A percentile compares a stretch with the other conserved stretches of the same genome.
These are phyloP conservation scores for Etheostoma spectabile DNA, from an alignment of 2,113 vertebrate genomes.

Conservation along the genomic window DNA sequence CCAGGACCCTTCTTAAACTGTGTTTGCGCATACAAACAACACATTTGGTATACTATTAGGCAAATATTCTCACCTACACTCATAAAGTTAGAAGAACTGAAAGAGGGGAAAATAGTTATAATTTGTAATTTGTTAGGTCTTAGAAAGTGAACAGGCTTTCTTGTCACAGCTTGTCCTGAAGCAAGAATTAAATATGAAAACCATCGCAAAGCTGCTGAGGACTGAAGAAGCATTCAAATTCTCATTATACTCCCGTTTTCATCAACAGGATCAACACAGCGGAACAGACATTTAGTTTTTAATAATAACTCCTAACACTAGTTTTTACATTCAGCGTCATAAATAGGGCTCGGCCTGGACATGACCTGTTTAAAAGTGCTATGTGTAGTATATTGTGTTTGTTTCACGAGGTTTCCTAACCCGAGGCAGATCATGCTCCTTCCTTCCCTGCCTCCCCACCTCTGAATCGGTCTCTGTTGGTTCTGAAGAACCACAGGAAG, in stretches of 20 bases:
- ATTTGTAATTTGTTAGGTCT: not conserved
- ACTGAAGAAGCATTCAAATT: not conserved
- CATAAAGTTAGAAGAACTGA: not conserved
- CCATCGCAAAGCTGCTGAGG: not conserved
- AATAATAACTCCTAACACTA: conserved; percentile 3
- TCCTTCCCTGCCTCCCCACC: not conserved
- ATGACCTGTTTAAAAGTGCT: conserved; percentile 26
- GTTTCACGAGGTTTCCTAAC: not conserved
- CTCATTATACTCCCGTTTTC: not conserved
- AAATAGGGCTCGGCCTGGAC: not conserved
- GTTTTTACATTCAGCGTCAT: conserved; percentile 46
- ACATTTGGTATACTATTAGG: not conserved
- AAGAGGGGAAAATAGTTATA: not conserved
- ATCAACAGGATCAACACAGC: not conserved
- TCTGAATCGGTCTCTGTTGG: not conserved
- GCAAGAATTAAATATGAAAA: not conserved
- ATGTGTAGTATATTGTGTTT: conserved; percentile 38
- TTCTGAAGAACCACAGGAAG: not conserved
- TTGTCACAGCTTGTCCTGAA: not conserved
- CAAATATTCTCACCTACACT: not conserved
- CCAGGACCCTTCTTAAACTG: not conserved
- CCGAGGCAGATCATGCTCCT: not conserved
- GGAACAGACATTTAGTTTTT: conserved; percentile 12
- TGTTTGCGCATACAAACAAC: not conserved
- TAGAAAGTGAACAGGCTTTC: not conserved